These are phyloP conservation scores for Clarias macrocephalus DNA, from an alignment of 2,113 vertebrate genomes.

Conservation along the genomic window DNA sequence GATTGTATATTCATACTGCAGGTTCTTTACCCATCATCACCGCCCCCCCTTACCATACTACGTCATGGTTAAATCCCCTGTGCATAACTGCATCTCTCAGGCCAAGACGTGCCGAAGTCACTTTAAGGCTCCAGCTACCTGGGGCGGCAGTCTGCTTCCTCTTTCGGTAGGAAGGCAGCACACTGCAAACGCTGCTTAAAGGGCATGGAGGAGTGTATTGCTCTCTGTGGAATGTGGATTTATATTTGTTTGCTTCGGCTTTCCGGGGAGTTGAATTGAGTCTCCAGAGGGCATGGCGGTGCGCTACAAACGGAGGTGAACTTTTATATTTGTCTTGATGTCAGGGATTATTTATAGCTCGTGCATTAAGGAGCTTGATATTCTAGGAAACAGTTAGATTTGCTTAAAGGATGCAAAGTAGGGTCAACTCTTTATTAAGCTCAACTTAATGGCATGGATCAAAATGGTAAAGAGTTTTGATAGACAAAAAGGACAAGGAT, in stretches of 20 bases:
- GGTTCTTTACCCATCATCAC: not conserved
- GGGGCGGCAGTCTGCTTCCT: slow-evolving; percentile 60
- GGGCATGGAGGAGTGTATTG: slow-evolving; percentile 12
- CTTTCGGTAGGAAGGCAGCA: not conserved
- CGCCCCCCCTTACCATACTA: slow-evolving; percentile 6
- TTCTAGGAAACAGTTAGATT: not conserved
- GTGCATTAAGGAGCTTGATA: not conserved
- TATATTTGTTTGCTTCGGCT: slow-evolving; percentile 42
- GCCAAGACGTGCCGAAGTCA: slow-evolving; percentile 55
- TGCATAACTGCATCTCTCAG: slow-evolving; percentile 51
- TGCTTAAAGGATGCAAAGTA: not conserved
- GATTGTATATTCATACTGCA: not conserved
- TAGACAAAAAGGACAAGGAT: not conserved
- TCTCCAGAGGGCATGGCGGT: slow-evolving; percentile 57
- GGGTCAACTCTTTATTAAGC: not conserved
- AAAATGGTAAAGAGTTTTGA: not conserved
- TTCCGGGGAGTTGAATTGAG: slow-evolving; percentile 35
- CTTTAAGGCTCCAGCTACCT: slow-evolving; percentile 57
- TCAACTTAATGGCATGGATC: not conserved
- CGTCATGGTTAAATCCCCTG: slow-evolving; percentile 39
- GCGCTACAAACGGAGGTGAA: slow-evolving; percentile 63
- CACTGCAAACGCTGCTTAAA: not conserved
- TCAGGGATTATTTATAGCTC: not conserved
- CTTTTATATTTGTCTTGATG: slow-evolving; percentile 8
- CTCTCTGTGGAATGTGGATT: slow-evolving; percentile 31